Evolutionary conservation across 2,113 vertebrate species (phyloP).

Genomic region (Parus major): DNA sequence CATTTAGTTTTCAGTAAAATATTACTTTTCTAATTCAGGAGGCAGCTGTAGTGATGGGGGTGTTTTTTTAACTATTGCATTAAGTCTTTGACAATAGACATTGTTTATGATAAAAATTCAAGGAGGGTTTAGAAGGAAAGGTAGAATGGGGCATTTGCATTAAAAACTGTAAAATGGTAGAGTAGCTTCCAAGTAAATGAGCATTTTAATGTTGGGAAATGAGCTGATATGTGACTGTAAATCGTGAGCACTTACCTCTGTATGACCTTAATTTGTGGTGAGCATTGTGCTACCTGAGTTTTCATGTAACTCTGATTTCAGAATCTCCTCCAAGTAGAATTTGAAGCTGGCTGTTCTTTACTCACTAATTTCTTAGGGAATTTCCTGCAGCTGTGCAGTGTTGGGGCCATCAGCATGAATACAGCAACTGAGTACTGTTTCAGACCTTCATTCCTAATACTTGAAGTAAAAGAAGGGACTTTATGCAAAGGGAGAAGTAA

Average conservation of each 20-base stretch:
- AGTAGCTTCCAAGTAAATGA: not conserved
- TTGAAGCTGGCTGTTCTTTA: not conserved
- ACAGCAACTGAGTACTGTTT: not conserved
- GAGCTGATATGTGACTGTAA: not conserved
- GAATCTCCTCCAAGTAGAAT: not conserved
- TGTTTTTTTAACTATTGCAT: not conserved
- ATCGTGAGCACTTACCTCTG: fast-evolving
- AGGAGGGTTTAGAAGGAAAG: not conserved
- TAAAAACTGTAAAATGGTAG: not conserved
- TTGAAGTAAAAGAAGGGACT: not conserved
- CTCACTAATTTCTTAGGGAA: not conserved
- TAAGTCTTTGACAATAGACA: not conserved
- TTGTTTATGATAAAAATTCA: not conserved
- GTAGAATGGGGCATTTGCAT: not conserved
- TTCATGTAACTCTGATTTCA: not conserved
- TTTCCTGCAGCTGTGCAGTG: not conserved
- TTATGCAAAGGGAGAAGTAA: not conserved
- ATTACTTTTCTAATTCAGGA: not conserved
- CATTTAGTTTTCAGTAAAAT: not conserved
- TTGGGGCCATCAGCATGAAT: not conserved
- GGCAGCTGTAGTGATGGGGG: not conserved
- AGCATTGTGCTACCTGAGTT: not conserved
- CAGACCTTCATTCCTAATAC: not conserved
- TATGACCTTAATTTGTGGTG: not conserved
- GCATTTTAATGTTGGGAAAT: not conserved